Evolutionary conservation across 2,888 invertebrate genomes (phyloP).

Genomic region (Prenolepis imparis): DNA sequence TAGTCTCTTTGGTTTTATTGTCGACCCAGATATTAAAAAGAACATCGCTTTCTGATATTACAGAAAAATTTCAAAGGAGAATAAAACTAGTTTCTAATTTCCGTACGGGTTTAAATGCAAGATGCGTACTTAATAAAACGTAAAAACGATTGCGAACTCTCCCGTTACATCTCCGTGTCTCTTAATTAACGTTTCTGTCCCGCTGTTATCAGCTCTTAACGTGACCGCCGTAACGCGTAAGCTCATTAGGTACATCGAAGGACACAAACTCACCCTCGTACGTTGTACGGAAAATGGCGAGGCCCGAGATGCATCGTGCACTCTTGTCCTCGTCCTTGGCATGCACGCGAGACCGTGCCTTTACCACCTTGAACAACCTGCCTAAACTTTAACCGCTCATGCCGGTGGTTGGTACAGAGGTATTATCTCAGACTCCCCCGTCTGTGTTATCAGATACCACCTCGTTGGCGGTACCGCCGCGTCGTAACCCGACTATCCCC

Average conservation of each 20-base stretch:
- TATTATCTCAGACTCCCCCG: constrained; percentile 71
- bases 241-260: constrained; percentile 18
- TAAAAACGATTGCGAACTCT: neutral
- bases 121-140: neutral
- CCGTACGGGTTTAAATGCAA: neutral
- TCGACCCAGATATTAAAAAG: neutral
- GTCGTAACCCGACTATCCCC: constrained; percentile 55
- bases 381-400: constrained; percentile 68
- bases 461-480: constrained; percentile 50
- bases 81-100: neutral
- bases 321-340: constrained; percentile 34
- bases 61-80: neutral
- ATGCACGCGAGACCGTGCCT: constrained; percentile 60
- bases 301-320: constrained; percentile 8
- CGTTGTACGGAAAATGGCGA: constrained; percentile 20
- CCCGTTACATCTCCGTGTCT: neutral
- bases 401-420: constrained; percentile 68
- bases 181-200: constrained; percentile 15
- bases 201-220: neutral
- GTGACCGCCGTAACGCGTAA: constrained; percentile 1
- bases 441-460: constrained; percentile 69
- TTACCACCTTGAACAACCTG: constrained; percentile 42
- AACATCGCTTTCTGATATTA: neutral
- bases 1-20: neutral
- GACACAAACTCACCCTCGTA: constrained; percentile 15